A percentile compares a stretch with the other conserved stretches of the same genome.
phyloP scores from a whole-genome alignment of 2,888 invertebrate species.

The Pandemis heparana region DNA sequence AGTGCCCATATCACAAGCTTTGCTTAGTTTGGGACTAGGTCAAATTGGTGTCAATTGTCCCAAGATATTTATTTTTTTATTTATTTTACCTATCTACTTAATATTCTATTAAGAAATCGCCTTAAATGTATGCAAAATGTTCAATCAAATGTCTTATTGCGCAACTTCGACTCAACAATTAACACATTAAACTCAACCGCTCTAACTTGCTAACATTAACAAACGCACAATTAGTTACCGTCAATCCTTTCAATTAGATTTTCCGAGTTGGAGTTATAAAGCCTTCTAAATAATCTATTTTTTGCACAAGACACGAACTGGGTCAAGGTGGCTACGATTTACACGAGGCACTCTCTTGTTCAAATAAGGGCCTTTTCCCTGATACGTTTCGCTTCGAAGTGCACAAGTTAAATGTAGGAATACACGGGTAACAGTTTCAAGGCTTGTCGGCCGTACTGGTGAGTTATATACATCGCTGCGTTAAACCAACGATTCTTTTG shows the following conservation, averaged over 20 bases:
- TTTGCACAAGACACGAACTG: slow-evolving; percentile 36
- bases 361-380: slow-evolving; percentile 70
- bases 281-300: slow-evolving; percentile 40
- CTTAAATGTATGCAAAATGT: neutral
- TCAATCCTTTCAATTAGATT: slow-evolving; percentile 30
- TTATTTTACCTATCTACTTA: no score
- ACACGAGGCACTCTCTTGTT: slow-evolving; percentile 59
- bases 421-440: slow-evolving; percentile 13
- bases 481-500: neutral
- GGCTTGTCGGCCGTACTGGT: slow-evolving; percentile 8
- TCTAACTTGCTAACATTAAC: slow-evolving; percentile 15
- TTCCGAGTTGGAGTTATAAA: slow-evolving; percentile 13
- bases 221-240: slow-evolving; percentile 17
- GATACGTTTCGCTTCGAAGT: slow-evolving; percentile 30
- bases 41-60: no score
- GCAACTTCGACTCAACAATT: neutral
- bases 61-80: no score
- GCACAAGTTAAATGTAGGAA: slow-evolving; percentile 29
- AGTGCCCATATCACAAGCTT: no score
- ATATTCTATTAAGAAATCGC: neutral
- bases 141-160: neutral
- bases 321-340: slow-evolving; percentile 61
- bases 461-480: neutral
- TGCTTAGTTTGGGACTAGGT: no score
- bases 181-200: neutral